These are phyloP conservation scores for Acrobasis repandana DNA, from an alignment of 2,888 invertebrate species.

Conservation along the genomic window DNA sequence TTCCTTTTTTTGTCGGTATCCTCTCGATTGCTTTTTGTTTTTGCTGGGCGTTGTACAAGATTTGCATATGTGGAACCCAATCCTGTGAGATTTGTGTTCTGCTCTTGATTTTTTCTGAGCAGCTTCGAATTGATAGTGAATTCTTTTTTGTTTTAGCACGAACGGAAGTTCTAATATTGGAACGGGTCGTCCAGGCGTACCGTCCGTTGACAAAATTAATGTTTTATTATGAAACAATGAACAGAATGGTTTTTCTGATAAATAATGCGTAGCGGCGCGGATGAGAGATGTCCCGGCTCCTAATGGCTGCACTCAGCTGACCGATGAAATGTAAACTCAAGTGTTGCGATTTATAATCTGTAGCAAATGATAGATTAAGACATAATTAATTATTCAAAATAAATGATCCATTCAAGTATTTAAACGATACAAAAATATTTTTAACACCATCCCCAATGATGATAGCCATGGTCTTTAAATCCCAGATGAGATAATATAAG, in stretches of 20 bases:
- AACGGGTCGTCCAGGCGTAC: constrained; percentile 60
- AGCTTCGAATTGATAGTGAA: constrained; percentile 24
- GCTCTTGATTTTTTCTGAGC: constrained; percentile 22
- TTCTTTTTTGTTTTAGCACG: constrained; percentile 49
- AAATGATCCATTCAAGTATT: too few species aligned
- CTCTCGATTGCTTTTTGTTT: constrained; percentile 64
- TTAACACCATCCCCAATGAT: too few species aligned
- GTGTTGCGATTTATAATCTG: constrained; percentile 20
- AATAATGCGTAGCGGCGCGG: constrained; percentile 63
- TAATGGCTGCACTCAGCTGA: constrained; percentile 50
- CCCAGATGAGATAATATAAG: too few species aligned
- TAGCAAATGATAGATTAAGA: not conserved
- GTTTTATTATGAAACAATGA: constrained; percentile 81
- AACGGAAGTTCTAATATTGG: constrained; percentile 79
- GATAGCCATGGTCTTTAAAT: too few species aligned
- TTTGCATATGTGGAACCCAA: constrained; percentile 67
- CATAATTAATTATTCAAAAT: not conserved
- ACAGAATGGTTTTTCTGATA: constrained; percentile 68
- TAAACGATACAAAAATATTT: too few species aligned
- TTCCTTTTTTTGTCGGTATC: constrained; percentile 61
- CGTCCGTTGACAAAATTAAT: constrained; percentile 78
- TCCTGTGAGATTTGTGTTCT: constrained; percentile 47
- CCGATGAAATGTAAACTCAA: constrained; percentile 42
- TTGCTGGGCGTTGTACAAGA: constrained; percentile 58
- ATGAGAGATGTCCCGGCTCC: constrained; percentile 63